Percentiles rank a stretch among this genome's conserved stretches.
phyloP scores from a whole-genome alignment of 1,140 invertebrate genomes.

The Vanessa tameamea region DNA sequence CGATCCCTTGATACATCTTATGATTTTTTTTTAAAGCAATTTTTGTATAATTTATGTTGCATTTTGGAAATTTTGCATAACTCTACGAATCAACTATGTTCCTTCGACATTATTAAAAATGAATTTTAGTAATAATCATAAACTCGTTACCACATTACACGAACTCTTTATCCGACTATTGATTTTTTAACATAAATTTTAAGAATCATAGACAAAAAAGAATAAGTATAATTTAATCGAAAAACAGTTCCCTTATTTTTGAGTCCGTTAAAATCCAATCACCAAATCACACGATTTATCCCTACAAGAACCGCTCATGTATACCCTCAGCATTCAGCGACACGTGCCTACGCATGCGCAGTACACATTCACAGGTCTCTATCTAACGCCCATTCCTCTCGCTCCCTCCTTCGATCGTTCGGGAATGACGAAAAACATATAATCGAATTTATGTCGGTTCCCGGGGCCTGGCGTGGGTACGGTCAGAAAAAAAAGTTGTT shows the following conservation, averaged over 20 bases:
- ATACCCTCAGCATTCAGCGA: slow-evolving; percentile 39
- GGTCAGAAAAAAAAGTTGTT: slow-evolving; percentile 47
- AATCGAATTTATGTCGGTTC: slow-evolving; percentile 76
- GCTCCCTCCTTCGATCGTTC: slow-evolving; percentile 70
- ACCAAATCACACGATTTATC: slow-evolving; percentile 48
- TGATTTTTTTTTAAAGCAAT: slow-evolving; percentile 33
- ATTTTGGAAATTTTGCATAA: neutral
- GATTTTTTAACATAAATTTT: no score
- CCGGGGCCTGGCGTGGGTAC: slow-evolving; percentile 42
- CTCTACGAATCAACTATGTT: no score
- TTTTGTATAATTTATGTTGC: neutral
- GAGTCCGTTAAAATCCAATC: neutral
- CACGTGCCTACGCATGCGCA: slow-evolving; percentile 74
- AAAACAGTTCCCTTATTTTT: no score
- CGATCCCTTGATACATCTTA: slow-evolving; percentile 51
- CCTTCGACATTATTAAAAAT: no score
- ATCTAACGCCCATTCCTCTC: slow-evolving; percentile 39
- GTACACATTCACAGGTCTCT: slow-evolving; percentile 38
- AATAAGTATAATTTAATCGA: no score
- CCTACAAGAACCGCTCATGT: slow-evolving; percentile 39
- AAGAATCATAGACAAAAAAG: no score
- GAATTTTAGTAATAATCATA: no score
- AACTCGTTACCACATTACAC: no score
- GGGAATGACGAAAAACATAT: slow-evolving; percentile 77
- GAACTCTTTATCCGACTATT: no score